Evolutionary conservation across 2,113 vertebrate species (phyloP).

Genomic region (Pyrgilauda ruficollis): DNA sequence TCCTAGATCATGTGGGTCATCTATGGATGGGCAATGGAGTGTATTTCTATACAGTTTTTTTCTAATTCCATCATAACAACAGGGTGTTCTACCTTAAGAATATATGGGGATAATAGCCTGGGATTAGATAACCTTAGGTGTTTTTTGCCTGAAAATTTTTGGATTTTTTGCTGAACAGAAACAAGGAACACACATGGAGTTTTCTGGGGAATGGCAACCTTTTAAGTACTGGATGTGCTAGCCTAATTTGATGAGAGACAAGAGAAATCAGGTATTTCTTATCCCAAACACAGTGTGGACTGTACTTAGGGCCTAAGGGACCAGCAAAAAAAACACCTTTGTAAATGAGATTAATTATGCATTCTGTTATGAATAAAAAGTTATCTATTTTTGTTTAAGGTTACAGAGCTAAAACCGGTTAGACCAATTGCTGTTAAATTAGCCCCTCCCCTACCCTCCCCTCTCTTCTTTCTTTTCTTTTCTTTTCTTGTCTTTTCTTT

Average conservation of each 20-base stretch:
- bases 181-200: background rate
- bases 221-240: background rate
- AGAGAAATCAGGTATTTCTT: constrained; percentile 36
- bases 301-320: background rate
- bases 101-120: background rate
- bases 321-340: background rate
- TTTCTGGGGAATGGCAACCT: background rate
- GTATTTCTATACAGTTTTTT: background rate
- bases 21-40: background rate
- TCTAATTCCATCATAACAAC: background rate
- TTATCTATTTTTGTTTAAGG: too few species aligned
- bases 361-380: too few species aligned
- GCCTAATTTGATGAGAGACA: constrained; percentile 17
- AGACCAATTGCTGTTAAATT: too few species aligned
- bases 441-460: too few species aligned
- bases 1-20: background rate
- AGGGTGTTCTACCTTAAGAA: background rate
- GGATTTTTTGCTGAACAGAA: background rate
- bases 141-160: background rate
- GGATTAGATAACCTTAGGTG: background rate
- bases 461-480: too few species aligned
- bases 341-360: background rate
- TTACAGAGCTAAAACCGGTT: too few species aligned
- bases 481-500: rapidly evolving
- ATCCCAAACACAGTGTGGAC: background rate